Evolutionary conservation across 2,113 vertebrate species (phyloP), one percentile per base, ranked within the genome.

Genomic region (Nansenia antarctica): DNA sequence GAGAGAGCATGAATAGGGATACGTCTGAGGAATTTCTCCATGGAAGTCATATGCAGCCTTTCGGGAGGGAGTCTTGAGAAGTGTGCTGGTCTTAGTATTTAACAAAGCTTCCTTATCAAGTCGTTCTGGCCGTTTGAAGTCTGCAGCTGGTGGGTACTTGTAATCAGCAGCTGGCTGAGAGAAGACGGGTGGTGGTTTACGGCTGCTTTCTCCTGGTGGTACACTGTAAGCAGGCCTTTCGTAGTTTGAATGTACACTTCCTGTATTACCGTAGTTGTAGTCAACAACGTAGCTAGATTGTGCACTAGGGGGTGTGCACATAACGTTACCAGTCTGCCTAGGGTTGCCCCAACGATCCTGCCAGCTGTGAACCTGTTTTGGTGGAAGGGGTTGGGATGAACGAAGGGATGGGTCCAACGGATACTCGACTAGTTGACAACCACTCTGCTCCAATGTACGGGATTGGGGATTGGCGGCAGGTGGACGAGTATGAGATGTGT

Each of bases 1-100:
- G 63, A 92, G 87, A 53, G 77, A 75, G 66, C 91, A 92, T 3
- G 82, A 76, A 52, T 90, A 81, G 2, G 91, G 91, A 82, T 69
- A 91, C 12, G 26, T 20, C 0, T 24, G 3, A 0, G 91, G 90
- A 3, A 22, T 7, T 22, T 32, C 78, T 37, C 91, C 88, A 2
- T 85, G 81, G 78, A 90, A 92, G 76, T 92, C 90, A 62, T 65
- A 72, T 0, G 85, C 86, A 60, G 88, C 76, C 58, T 68, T 82
- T 47, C 34, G 68, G 20, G 76, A 69, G 5, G 86, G 90, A 7
- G 72, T 27, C 0, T 30, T 67, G 29, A 22, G 4, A n/a, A 22
- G 9, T 0, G 22, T 3, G 22, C 6, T 35, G 12, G 47, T 24
- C 37, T 34, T 62, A n/a, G 58, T 31, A 22, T 29, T 30, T 30